Evolutionary conservation across 2,888 invertebrate genomes (phyloP).

Genomic region (Muscina levida): DNA sequence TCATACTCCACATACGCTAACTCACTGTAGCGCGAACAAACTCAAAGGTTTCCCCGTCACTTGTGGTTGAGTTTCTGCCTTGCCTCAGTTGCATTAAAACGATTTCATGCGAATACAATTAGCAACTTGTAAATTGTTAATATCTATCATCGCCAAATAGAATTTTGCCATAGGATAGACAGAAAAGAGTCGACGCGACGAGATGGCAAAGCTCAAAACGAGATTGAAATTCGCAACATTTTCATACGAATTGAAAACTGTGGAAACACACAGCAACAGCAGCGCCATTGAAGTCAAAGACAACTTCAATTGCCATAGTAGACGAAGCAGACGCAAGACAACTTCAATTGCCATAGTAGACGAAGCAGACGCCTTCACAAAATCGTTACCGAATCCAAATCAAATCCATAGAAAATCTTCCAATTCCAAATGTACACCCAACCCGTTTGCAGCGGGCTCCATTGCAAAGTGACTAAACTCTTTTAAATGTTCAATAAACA

Average conservation of each 20-base stretch:
- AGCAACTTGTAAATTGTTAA: slow-evolving; percentile 76
- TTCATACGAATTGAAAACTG: slow-evolving; percentile 39
- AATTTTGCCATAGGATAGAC: slow-evolving; percentile 9
- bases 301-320: not conserved
- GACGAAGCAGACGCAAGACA: not conserved
- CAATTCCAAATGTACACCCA: slow-evolving; percentile 44
- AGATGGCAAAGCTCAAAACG: slow-evolving; percentile 14
- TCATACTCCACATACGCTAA: no score
- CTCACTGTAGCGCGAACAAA: not conserved
- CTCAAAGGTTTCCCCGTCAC: slow-evolving; percentile 23
- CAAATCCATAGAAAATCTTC: not conserved
- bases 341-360: not conserved
- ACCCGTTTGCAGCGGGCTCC: slow-evolving; percentile 17
- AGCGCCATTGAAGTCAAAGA: not conserved
- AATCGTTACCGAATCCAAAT: slow-evolving; percentile 16
- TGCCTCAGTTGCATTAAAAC: slow-evolving; percentile 52
- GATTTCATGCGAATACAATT: slow-evolving; percentile 74
- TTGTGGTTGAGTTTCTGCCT: not conserved
- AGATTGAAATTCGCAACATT: slow-evolving; percentile 56
- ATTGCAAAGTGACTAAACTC: not conserved
- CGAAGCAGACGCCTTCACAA: slow-evolving; percentile 59
- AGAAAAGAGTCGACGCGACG: not conserved
- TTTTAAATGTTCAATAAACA: slow-evolving; percentile 21
- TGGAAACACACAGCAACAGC: not conserved
- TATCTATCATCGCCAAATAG: slow-evolving; percentile 69